Conservation (phyloP, 2,888 invertebrate genomes). For the Agonopterix heracliana region DNA sequence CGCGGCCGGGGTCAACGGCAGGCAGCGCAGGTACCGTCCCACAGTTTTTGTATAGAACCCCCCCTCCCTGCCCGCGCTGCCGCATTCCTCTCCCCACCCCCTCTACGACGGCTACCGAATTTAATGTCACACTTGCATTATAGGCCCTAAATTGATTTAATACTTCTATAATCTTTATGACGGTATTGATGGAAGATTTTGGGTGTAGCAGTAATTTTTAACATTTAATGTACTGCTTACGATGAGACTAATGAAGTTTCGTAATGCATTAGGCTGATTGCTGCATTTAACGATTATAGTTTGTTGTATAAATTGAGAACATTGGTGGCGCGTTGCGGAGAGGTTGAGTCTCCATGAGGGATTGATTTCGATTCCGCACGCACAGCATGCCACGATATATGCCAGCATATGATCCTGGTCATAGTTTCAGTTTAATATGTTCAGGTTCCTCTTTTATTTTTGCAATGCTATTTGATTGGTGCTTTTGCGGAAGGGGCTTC, state of each 20-base stretch:
- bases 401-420: too few species aligned
- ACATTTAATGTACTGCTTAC: constrained; percentile 1
- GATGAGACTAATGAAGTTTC: neutral
- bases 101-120: constrained; percentile 45
- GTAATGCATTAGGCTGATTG: constrained; percentile 18
- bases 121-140: constrained; percentile 42
- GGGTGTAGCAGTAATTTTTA: neutral
- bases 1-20: constrained; percentile 64
- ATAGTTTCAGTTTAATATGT: too few species aligned
- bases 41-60: constrained; percentile 51
- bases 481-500: too few species aligned
- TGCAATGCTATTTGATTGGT: too few species aligned
- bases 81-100: constrained; percentile 16
- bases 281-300: too few species aligned
- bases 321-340: too few species aligned
- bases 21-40: constrained; percentile 65
- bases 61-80: constrained; percentile 16
- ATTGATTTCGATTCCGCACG: too few species aligned
- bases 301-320: too few species aligned
- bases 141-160: constrained; percentile 9
- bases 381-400: too few species aligned
- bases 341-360: too few species aligned
- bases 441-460: too few species aligned
- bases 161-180: constrained; percentile 13
- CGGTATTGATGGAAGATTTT: constrained; percentile 1